These are phyloP conservation scores for Ammodytes dubius DNA, from an alignment of 2,113 vertebrate genomes.

Conservation along the genomic window DNA sequence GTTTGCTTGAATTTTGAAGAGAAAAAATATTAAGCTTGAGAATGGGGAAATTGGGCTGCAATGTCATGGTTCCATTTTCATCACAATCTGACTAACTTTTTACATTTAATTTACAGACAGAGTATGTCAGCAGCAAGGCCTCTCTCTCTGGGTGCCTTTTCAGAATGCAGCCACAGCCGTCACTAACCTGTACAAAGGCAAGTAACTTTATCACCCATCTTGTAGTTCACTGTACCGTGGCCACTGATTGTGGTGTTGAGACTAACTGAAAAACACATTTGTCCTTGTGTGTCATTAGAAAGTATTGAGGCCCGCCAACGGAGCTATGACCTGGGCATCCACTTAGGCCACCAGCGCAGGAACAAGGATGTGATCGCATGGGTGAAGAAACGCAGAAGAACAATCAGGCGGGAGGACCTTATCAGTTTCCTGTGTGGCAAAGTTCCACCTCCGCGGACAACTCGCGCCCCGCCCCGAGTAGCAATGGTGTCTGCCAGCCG, in stretches of 20 bases:
- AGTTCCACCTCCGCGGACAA: conserved; percentile 94
- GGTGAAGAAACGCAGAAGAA: conserved; percentile 99
- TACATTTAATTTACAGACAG: conserved; percentile 86
- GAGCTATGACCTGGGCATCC: conserved; percentile 97
- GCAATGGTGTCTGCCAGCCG: conserved; percentile 95
- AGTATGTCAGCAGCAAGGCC: conserved; percentile 98
- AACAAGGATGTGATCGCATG: conserved; percentile 99
- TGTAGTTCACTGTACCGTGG: background rate
- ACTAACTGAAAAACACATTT: background rate
- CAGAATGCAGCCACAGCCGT: conserved; percentile 98
- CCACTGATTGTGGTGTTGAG: background rate
- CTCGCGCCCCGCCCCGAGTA: conserved; percentile 94
- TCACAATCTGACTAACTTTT: background rate
- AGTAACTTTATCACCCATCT: conserved; percentile 22
- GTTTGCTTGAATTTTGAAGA: too few relatives aligned
- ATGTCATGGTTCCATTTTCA: background rate
- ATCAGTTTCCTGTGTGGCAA: conserved; percentile 99
- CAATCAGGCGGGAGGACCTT: conserved; percentile 97
- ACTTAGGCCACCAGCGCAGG: conserved; percentile 95
- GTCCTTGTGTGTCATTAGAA: conserved; percentile 82
- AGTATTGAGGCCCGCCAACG: conserved; percentile 95
- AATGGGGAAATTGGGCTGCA: background rate
- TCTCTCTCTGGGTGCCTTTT: conserved; percentile 98
- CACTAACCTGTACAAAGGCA: conserved; percentile 99
- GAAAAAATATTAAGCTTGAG: background rate